phyloP scores from a whole-genome alignment of 2,113 vertebrate species.

The Helogale parvula region DNA sequence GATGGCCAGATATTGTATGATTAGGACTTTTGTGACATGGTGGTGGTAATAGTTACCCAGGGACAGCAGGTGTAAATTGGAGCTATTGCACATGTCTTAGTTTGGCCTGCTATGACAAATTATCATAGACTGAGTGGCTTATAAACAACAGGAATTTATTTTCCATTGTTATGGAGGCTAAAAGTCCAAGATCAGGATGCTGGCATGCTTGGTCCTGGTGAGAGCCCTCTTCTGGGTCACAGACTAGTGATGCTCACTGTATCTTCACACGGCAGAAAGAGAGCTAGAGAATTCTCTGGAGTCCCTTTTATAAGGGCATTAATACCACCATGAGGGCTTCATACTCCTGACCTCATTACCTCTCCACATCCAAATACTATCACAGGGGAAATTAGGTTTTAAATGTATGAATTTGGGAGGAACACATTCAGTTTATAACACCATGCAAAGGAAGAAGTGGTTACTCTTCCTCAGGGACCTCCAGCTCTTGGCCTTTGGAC shows the following conservation, averaged over 20 bases:
- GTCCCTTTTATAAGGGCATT: neutral
- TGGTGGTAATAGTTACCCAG: neutral
- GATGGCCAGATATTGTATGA: neutral
- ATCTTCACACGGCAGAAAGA: neutral
- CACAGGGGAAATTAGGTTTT: neutral
- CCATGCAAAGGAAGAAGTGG: neutral
- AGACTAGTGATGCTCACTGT: neutral
- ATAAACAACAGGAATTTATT: neutral
- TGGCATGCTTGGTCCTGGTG: neutral
- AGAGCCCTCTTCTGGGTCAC: neutral
- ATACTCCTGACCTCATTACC: neutral
- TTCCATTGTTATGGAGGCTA: neutral
- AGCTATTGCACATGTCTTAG: neutral
- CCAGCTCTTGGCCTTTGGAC: neutral
- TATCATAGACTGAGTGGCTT: neutral
- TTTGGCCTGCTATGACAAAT: neutral
- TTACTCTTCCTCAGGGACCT: neutral
- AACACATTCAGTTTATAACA: neutral
- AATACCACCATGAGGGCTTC: neutral
- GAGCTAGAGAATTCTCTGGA: neutral
- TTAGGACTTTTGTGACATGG: neutral
- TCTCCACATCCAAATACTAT: neutral
- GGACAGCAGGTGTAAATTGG: neutral
- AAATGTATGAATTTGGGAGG: neutral
- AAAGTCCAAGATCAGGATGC: neutral